Evolutionary conservation across 2,888 invertebrate species (phyloP), one percentile per base, ranked within the genome.

Genomic region (Antitype chi): DNA sequence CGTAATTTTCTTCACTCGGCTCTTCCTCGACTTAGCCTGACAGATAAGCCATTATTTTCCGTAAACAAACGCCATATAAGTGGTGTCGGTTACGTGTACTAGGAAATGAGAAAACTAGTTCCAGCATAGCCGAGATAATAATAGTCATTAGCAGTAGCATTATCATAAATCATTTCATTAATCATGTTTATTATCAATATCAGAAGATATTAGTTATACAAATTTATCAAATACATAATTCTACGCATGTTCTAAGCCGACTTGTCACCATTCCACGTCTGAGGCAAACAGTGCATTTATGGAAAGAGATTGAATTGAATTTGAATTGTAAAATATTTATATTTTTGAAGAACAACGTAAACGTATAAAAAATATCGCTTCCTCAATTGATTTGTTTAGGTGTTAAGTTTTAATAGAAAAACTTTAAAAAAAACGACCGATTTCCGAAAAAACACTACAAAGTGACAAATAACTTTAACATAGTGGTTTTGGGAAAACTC

Each of bases 71-170:
- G 25, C 20, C 28, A 70, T 62, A 74, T 74, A 59, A 59, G 70
- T 66, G 23, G 55, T 79, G 70, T 78, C n/a, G 63, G 49, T 78
- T 85, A 82, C 75, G 59, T 74, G 53, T 73, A 71, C 60, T 20
- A 79, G 76, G 82, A 76, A 85, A 78, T 74, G 70, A 75, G 69
- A 67, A 74, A 78, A 73, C 72, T 73, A 25, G 80, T 81, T 75
- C 67, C 59, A 38, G 57, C 57, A 47, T n/a, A 47, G 13, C 20
- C n/a, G 62, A n/a, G 69, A 74, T 76, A 79, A 82, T 71, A 66
- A 68, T 76, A 57, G 59, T 74, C 60, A 74, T 76, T 78, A 60
- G 38, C 38, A 5, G 38, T 38, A 32, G 32, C 38, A 38, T 38
- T 38, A 38, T 74, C 67, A 78, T 74, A 64, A 53, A 71, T 70